phyloP scores from a whole-genome alignment of 2,113 vertebrate genomes.

The Callipepla squamata region DNA sequence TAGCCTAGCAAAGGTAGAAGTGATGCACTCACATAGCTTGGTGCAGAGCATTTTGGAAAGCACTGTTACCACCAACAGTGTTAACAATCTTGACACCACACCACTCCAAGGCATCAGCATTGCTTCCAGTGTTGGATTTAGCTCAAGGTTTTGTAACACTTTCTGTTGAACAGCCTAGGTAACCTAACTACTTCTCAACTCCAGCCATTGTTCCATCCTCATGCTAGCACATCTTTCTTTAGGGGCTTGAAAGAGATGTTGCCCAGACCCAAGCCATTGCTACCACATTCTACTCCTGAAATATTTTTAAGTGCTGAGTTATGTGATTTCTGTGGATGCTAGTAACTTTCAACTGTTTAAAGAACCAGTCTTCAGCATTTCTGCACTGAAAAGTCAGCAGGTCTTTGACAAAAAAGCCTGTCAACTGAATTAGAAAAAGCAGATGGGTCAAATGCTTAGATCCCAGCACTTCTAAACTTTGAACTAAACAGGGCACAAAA shows the following conservation, averaged over 20 bases:
- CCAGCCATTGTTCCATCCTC: background rate
- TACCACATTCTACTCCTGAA: background rate
- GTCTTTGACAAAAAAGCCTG: background rate
- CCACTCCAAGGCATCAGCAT: background rate
- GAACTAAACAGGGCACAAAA: background rate
- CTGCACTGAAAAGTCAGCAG: background rate
- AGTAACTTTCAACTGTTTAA: background rate
- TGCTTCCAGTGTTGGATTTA: background rate
- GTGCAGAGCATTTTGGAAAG: background rate
- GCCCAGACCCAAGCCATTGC: background rate
- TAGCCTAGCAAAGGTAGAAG: background rate
- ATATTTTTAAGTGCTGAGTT: background rate
- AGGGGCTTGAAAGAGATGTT: background rate
- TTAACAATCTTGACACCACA: background rate
- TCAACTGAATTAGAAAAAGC: background rate
- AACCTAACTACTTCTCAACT: background rate
- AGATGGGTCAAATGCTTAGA: background rate
- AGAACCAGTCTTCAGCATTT: background rate
- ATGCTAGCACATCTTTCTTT: background rate
- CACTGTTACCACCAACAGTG: background rate
- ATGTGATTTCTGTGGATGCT: background rate
- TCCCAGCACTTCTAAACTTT: background rate
- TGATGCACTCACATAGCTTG: accelerated
- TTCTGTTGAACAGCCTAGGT: background rate
- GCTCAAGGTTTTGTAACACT: background rate